Base-by-base conservation (phyloP, 2,113 vertebrate genomes). In the Narcine bancroftii region DNA sequence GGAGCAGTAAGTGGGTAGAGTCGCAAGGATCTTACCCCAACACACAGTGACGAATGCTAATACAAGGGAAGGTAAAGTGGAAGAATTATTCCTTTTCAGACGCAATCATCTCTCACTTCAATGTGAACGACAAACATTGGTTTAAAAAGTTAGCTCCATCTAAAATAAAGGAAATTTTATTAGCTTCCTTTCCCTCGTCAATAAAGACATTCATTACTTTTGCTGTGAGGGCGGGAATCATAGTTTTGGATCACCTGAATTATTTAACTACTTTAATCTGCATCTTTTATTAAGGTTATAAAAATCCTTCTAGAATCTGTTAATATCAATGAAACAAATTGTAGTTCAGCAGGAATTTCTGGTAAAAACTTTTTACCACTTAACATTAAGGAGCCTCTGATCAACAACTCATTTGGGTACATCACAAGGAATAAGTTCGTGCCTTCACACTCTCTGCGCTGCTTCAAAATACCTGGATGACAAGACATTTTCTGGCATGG, bases 261-360 rank as follows among this genome's bases (percentile, higher is more conserved):
- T 91, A 91, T 91, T 91, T 69, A 91, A 91, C 63, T 63, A 65
- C 53, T 91, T 91, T 65, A 91, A 91, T 91, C 89, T 91, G 89
- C 89, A 91, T 91, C 69, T 91, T 91, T 91, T 91, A 91, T 91
- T 69, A 91, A 91, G 89, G 89, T 91, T 91, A 91, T 91, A 69
- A 91, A n/a, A 91, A 91, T 91, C 89, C 89, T 91, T 91, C 89
- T 47, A 69, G 63, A 91, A 71, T 69, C 89, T 69, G 65, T 91
- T 91, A 91, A 91, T 91, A 91, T 91, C 89, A 91, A 69, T 91
- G 89, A 69, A 63, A 91, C 63, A 69, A 91, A 91, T 65, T 71
- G 89, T 69, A 91, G 71, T 69, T 91, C 89, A 91, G 65, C 63
- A 69, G 89, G 89, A 45, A 66, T 69, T 91, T 47, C 63, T 71